Evolutionary conservation across 2,888 invertebrate genomes (phyloP).

Genomic region (Lasioglossum lativentre): DNA sequence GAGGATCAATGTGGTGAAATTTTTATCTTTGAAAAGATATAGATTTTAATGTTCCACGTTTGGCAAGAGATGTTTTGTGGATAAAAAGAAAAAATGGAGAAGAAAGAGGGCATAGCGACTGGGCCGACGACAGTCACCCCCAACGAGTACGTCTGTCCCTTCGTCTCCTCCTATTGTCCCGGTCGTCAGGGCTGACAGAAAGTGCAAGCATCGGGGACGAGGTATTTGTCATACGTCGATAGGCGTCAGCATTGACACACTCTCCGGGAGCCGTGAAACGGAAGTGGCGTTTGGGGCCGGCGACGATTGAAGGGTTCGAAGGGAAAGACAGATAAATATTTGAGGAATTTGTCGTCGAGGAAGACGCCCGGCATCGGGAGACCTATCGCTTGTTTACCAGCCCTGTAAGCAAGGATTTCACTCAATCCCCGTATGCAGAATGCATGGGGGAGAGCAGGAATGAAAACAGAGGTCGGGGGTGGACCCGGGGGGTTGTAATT

Average conservation of each 20-base stretch:
- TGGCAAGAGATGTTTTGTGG: neutral
- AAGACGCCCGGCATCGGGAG: slow-evolving; percentile 68
- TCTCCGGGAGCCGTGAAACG: slow-evolving; percentile 79
- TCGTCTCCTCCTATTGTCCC: slow-evolving; percentile 72
- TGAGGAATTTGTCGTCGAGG: slow-evolving; percentile 82
- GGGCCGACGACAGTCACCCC: slow-evolving; percentile 52
- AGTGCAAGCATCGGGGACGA: slow-evolving; percentile 72
- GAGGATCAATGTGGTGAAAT: too few species aligned
- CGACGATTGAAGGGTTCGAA: slow-evolving; percentile 62
- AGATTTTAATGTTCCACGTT: neutral
- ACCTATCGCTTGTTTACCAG: slow-evolving; percentile 80
- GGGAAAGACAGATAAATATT: slow-evolving; percentile 83
- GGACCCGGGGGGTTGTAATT: slow-evolving; percentile 55
- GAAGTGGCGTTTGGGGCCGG: slow-evolving; percentile 75
- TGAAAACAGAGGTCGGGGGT: slow-evolving; percentile 4
- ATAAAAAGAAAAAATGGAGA: neutral
- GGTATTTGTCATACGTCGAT: slow-evolving; percentile 84
- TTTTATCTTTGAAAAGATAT: too few species aligned
- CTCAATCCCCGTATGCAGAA: slow-evolving; percentile 73
- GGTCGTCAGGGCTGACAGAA: slow-evolving; percentile 76
- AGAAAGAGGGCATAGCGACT: slow-evolving; percentile 50
- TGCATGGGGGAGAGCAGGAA: slow-evolving; percentile 1
- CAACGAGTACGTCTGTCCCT: slow-evolving; percentile 53
- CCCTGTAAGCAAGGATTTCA: slow-evolving; percentile 81
- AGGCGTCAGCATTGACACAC: slow-evolving; percentile 82